These are phyloP conservation scores for Argyra leucocephala DNA, from an alignment of 2,888 invertebrate species.

Conservation along the genomic window DNA sequence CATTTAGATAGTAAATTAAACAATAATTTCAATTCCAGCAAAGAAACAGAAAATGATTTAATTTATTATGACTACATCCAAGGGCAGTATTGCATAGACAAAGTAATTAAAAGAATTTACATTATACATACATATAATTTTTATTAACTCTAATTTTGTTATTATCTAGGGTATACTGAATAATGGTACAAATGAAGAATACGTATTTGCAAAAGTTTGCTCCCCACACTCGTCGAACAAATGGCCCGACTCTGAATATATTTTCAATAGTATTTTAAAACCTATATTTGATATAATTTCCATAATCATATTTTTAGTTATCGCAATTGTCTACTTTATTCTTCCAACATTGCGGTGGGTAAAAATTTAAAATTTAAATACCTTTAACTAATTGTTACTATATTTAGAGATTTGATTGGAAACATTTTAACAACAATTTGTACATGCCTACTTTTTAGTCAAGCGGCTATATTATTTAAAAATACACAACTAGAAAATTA, in stretches of 20 bases:
- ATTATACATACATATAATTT: conserved; percentile 6
- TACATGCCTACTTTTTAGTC: conserved; percentile 64
- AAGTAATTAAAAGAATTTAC: conserved; percentile 45
- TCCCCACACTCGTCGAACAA: conserved; percentile 59
- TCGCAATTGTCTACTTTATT: conserved; percentile 73
- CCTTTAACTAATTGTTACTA: neutral
- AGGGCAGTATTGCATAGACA: conserved; percentile 74
- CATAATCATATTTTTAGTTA: conserved; percentile 58
- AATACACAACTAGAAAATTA: conserved; percentile 73
- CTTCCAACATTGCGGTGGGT: conserved; percentile 61
- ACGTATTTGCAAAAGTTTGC: conserved; percentile 64
- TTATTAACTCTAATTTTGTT: conserved; percentile 1
- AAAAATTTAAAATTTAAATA: neutral
- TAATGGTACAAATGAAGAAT: conserved; percentile 43
- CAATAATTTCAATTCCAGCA: conserved; percentile 41
- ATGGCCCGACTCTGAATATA: conserved; percentile 64
- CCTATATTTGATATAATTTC: conserved; percentile 67
- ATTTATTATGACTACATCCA: conserved; percentile 61
- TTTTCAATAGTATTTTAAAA: conserved; percentile 65
- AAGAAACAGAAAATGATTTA: conserved; percentile 44
- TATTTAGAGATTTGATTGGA: conserved; percentile 58
- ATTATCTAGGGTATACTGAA: conserved; percentile 34
- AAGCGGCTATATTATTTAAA: conserved; percentile 67
- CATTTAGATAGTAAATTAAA: conserved; percentile 42
- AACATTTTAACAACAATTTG: conserved; percentile 77